Percentiles rank a stretch among this genome's conserved stretches.
Evolutionary conservation across 1,140 invertebrate genomes (phyloP).

Genomic region (Chlorops oryzae): DNA sequence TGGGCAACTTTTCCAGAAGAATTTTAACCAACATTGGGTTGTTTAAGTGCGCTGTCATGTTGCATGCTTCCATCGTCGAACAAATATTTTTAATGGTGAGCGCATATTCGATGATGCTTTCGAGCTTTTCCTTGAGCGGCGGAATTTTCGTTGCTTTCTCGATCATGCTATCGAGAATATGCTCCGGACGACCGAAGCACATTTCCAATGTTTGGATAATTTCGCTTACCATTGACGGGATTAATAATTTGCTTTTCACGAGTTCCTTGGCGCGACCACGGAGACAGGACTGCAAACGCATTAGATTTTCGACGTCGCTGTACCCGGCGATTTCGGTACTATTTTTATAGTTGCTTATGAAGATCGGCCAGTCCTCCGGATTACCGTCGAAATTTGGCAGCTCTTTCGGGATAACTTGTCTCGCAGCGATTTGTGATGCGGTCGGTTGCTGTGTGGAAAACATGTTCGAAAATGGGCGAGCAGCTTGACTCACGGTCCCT

Average conservation of each 20-base stretch:
- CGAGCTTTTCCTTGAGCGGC: slow-evolving; percentile 4
- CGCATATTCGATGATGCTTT: slow-evolving; percentile 6
- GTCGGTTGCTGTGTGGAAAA: no score
- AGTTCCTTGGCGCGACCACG: slow-evolving; percentile 1
- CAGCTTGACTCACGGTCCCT: neutral
- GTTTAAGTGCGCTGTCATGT: slow-evolving; percentile 6
- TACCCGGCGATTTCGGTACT: slow-evolving; percentile 1
- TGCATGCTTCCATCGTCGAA: slow-evolving; percentile 7
- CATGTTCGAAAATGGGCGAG: neutral
- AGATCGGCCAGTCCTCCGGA: slow-evolving; percentile 9
- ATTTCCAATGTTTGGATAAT: slow-evolving; percentile 9
- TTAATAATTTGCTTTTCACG: slow-evolving; percentile 2
- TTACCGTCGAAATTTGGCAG: slow-evolving; percentile 7
- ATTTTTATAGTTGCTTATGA: slow-evolving; percentile 10
- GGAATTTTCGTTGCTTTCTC: slow-evolving; percentile 2
- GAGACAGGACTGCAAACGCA: no score
- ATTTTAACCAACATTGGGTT: slow-evolving; percentile 5
- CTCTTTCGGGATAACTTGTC: neutral
- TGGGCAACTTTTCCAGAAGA: slow-evolving; percentile 7
- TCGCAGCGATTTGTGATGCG: slow-evolving; percentile 4
- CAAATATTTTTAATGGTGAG: slow-evolving; percentile 7
- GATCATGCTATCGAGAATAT: slow-evolving; percentile 4
- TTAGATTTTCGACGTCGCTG: no score
- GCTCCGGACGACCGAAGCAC: slow-evolving; percentile 7
- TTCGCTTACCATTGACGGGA: slow-evolving; percentile 1